These are phyloP conservation scores for Anarsia innoxiella DNA, from an alignment of 2,888 invertebrate genomes.

Conservation along the genomic window DNA sequence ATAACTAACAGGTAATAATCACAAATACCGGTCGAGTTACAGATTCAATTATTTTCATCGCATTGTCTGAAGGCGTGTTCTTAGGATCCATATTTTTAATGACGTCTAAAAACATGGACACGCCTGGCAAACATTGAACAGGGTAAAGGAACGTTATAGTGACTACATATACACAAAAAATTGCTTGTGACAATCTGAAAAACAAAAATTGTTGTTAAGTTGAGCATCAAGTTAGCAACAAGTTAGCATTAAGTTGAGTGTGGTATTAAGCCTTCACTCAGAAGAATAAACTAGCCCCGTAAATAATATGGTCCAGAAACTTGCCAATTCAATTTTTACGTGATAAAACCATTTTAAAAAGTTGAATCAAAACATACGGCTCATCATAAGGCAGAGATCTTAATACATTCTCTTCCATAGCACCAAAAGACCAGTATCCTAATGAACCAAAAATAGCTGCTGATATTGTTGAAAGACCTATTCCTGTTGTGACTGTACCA, in stretches of 20 bases:
- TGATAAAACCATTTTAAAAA: too few relatives aligned
- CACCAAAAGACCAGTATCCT: constrained; percentile 43
- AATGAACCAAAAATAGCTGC: constrained; percentile 31
- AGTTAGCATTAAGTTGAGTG: too few relatives aligned
- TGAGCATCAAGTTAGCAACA: too few relatives aligned
- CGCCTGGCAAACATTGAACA: not conserved
- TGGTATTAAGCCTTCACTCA: too few relatives aligned
- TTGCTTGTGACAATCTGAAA: not conserved
- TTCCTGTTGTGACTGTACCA: constrained; percentile 35
- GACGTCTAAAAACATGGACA: not conserved
- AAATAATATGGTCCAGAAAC: too few relatives aligned
- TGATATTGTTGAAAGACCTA: constrained; percentile 26
- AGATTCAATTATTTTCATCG: constrained; percentile 2
- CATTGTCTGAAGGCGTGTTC: not conserved
- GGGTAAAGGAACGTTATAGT: not conserved
- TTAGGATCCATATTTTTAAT: not conserved
- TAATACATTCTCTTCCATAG: constrained; percentile 45
- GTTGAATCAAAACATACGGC: constrained; percentile 26
- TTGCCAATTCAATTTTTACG: too few relatives aligned
- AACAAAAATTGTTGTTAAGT: not conserved
- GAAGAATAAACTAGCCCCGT: too few relatives aligned
- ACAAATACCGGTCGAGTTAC: constrained; percentile 34
- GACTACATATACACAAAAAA: not conserved
- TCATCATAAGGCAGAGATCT: constrained; percentile 42
- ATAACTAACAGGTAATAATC: constrained; percentile 37